Evolutionary conservation across 2,797 vertebrate genomes (phyloP).

Genomic region (Neoniphon sammara): DNA sequence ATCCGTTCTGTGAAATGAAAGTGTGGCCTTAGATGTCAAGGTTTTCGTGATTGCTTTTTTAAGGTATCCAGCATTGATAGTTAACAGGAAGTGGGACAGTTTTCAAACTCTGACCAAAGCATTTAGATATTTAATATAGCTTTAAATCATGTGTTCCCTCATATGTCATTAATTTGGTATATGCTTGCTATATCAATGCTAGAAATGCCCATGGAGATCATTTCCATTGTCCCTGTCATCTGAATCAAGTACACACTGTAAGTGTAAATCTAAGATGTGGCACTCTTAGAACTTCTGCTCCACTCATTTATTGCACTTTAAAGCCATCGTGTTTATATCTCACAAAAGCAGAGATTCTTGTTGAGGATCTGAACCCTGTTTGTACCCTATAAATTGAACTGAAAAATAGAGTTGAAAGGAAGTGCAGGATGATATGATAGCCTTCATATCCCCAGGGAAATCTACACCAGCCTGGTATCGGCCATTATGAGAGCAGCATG

Average conservation of each 20-base stretch:
- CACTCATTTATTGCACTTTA: constrained; percentile 41
- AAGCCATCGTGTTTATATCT: constrained; percentile 39
- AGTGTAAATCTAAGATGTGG: constrained; percentile 30
- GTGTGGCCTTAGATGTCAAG: not conserved
- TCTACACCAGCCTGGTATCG: constrained; percentile 50
- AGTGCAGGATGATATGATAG: constrained; percentile 66
- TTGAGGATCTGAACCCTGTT: constrained; percentile 58
- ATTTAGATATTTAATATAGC: no score
- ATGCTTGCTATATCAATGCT: not conserved
- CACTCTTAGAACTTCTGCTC: constrained; percentile 13
- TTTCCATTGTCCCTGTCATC: constrained; percentile 6
- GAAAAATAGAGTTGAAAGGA: constrained; percentile 68
- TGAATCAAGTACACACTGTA: constrained; percentile 13
- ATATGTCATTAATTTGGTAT: constrained; percentile 38
- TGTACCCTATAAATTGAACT: constrained; percentile 66
- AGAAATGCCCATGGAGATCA: constrained; percentile 8
- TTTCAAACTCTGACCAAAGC: constrained; percentile 28
- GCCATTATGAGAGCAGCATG: constrained; percentile 56
- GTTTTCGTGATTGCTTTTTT: not conserved
- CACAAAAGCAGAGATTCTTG: constrained; percentile 38
- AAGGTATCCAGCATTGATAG: constrained; percentile 7
- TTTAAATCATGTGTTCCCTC: constrained; percentile 14
- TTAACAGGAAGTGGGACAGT: constrained; percentile 14
- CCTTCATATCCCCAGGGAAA: constrained; percentile 69
- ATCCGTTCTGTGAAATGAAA: not conserved